phyloP scores from a whole-genome alignment of 2,888 invertebrate genomes.

The Catocala sponsa region DNA sequence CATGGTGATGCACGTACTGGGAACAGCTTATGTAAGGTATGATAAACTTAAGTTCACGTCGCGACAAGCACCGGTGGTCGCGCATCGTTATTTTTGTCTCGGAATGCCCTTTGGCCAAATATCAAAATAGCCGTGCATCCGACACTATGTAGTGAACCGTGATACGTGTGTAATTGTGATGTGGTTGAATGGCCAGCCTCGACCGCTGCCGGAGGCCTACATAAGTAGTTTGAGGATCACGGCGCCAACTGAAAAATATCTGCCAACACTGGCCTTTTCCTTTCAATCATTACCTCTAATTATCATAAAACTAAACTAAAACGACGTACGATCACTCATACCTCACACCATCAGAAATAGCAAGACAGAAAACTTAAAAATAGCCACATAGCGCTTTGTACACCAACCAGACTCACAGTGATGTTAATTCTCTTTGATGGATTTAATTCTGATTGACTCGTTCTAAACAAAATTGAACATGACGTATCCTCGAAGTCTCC shows the following conservation, averaged over 20 bases:
- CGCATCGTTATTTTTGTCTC: constrained; percentile 61
- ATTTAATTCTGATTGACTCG: no score
- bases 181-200: constrained; percentile 46
- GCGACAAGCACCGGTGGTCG: constrained; percentile 52
- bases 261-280: constrained; percentile 12
- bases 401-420: no score
- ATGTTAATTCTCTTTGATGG: no score
- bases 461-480: no score
- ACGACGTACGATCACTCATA: no score
- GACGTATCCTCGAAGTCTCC: neutral
- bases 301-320: constrained; percentile 9
- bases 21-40: constrained; percentile 70
- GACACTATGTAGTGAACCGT: constrained; percentile 46
- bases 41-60: constrained; percentile 67
- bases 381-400: no score
- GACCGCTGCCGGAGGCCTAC: constrained; percentile 42
- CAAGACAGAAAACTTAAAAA: neutral
- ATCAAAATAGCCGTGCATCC: constrained; percentile 65
- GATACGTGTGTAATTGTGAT: constrained; percentile 37
- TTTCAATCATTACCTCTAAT: constrained; percentile 15
- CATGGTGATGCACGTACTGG: constrained; percentile 65
- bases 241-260: constrained; percentile 15
- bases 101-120: constrained; percentile 62
- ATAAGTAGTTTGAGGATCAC: constrained; percentile 27
- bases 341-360: neutral